Evolutionary conservation across 1,140 invertebrate species (phyloP).

Genomic region (Drosophila subpulchrella): DNA sequence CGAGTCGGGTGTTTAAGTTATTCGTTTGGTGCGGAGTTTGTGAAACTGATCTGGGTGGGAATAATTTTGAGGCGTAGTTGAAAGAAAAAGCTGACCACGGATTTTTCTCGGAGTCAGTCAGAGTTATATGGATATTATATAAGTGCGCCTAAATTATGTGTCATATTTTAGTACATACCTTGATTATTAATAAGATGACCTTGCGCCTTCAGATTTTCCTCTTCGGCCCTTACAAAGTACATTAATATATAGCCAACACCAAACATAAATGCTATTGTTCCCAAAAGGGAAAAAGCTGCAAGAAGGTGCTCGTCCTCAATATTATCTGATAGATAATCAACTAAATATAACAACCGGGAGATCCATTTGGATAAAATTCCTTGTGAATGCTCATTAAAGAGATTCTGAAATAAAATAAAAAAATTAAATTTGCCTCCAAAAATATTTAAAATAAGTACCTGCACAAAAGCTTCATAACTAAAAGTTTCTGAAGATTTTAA

Average conservation of each 20-base stretch:
- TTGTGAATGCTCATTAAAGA: constrained; percentile 90
- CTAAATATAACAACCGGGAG: constrained; percentile 88
- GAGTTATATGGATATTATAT: no score
- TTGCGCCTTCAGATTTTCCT: constrained; percentile 90
- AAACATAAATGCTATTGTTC: constrained; percentile 92
- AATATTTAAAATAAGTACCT: constrained; percentile 78
- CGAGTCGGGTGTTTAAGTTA: neutral
- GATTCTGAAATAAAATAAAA: constrained; percentile 85
- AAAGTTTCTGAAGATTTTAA: constrained; percentile 89
- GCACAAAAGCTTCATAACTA: constrained; percentile 89
- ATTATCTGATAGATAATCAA: constrained; percentile 90
- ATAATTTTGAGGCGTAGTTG: neutral
- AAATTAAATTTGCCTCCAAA: neutral
- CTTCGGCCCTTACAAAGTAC: constrained; percentile 93
- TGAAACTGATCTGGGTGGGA: neutral
- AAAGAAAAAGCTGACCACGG: no score
- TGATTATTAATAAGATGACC: constrained; percentile 80
- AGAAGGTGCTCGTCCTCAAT: constrained; percentile 93
- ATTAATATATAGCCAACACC: constrained; percentile 94
- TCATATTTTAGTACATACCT: constrained; percentile 47
- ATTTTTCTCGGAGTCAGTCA: no score
- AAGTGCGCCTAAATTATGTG: neutral
- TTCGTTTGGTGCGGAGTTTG: neutral
- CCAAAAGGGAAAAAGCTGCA: constrained; percentile 92
- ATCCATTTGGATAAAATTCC: constrained; percentile 90